A percentile compares a stretch with the other conserved stretches of the same genome.
phyloP scores from a whole-genome alignment of 2,888 invertebrate genomes.

The Ashinkailepas kermadecensis region DNA sequence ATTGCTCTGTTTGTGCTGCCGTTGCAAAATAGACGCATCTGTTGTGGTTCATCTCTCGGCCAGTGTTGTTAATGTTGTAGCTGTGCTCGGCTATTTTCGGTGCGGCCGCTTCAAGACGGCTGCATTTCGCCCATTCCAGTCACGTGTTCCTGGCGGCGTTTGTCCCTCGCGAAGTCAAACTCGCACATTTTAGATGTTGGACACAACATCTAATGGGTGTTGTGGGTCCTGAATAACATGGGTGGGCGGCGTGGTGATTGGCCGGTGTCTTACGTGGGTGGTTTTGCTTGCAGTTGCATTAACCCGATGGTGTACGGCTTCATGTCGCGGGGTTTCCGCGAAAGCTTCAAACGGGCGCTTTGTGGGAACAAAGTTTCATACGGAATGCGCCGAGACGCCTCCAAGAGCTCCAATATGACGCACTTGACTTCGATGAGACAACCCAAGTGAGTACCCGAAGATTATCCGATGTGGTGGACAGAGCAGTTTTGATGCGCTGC shows the following conservation, averaged over 20 bases:
- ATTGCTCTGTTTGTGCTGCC: neutral
- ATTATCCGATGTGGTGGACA: too few species aligned
- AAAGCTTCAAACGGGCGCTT: constrained; percentile 40
- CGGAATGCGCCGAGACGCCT: neutral
- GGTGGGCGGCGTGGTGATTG: too few species aligned
- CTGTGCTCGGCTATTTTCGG: neutral
- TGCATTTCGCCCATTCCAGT: too few species aligned
- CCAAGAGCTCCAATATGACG: constrained; percentile 12
- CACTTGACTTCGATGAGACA: neutral
- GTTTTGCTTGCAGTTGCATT: constrained; percentile 50
- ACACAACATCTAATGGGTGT: too few species aligned
- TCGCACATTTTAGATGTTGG: neutral
- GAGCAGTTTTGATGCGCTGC: too few species aligned
- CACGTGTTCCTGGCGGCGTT: too few species aligned
- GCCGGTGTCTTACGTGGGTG: too few species aligned
- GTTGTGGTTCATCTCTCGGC: neutral
- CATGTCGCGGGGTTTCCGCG: constrained; percentile 62
- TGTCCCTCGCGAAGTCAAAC: too few species aligned
- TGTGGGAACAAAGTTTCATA: neutral
- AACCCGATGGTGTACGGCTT: constrained; percentile 67
- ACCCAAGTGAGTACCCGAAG: neutral
- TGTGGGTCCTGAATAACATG: too few species aligned
- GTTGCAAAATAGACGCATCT: neutral
- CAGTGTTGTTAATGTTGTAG: neutral
- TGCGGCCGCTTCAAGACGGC: too few species aligned